These are phyloP conservation scores for Notolepis coatsorum DNA, from an alignment of 2,797 vertebrate species.

Conservation along the genomic window DNA sequence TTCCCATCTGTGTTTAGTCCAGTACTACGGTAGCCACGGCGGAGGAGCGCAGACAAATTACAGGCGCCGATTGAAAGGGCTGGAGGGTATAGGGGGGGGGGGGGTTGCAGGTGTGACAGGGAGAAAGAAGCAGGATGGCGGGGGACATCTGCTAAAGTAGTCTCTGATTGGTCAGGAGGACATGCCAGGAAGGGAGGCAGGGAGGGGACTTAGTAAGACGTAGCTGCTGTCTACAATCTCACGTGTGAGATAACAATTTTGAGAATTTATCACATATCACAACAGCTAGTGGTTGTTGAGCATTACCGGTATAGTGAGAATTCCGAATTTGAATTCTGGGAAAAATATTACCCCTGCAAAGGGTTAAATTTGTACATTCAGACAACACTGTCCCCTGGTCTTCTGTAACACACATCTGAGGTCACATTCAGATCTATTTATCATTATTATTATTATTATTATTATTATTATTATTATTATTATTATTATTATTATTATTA, in stretches of 20 bases:
- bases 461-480: too few species aligned
- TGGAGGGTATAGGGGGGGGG: too few species aligned
- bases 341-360: too few species aligned
- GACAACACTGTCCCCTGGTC: not conserved
- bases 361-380: too few species aligned
- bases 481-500: too few species aligned
- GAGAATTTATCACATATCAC: too few species aligned
- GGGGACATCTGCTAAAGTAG: slow-evolving; percentile 62
- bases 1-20: slow-evolving; percentile 4
- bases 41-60: slow-evolving; percentile 14
- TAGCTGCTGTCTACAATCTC: too few species aligned
- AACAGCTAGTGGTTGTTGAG: too few species aligned
- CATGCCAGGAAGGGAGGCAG: slow-evolving; percentile 11
- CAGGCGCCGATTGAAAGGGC: slow-evolving; percentile 36
- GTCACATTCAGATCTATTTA: not conserved
- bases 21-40: slow-evolving; percentile 5
- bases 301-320: too few species aligned
- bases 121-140: slow-evolving; percentile 30
- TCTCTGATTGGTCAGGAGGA: slow-evolving; percentile 24
- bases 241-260: too few species aligned
- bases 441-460: too few species aligned
- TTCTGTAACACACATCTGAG: not conserved
- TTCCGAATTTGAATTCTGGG: too few species aligned
- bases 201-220: slow-evolving; percentile 48
- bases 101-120: slow-evolving; percentile 53